phyloP scores from a whole-genome alignment of 2,888 invertebrate species.

The Hemistola chrysoprasaria region DNA sequence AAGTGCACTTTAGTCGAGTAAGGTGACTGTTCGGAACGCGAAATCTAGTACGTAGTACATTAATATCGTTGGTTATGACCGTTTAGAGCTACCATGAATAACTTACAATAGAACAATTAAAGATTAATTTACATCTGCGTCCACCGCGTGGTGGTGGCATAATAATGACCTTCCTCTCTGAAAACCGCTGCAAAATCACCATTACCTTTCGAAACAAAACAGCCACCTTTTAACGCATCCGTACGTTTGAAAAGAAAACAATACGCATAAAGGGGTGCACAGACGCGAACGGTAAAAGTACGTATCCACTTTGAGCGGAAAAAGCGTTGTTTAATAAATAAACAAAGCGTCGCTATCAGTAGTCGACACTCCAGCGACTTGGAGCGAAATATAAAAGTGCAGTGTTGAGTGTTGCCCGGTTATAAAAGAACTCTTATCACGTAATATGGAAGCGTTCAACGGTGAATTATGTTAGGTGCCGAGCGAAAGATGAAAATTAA shows the following conservation, averaged over 20 bases:
- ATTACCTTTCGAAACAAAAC: constrained; percentile 47
- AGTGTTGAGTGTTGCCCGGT: constrained; percentile 51
- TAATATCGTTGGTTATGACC: too few species aligned
- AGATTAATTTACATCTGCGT: constrained; percentile 44
- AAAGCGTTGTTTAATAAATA: constrained; percentile 76
- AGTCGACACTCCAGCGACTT: constrained; percentile 74
- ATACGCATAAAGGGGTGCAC: constrained; percentile 47
- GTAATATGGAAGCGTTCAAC: constrained; percentile 75
- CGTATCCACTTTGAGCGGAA: constrained; percentile 62
- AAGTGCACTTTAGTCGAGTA: too few species aligned
- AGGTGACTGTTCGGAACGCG: too few species aligned
- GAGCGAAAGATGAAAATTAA: constrained; percentile 80
- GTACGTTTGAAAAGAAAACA: constrained; percentile 55
- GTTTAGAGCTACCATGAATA: constrained; percentile 39
- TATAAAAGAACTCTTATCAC: constrained; percentile 71
- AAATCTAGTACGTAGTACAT: too few species aligned
- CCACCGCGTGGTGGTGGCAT: too few species aligned
- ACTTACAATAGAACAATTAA: constrained; percentile 41
- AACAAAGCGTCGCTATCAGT: constrained; percentile 72
- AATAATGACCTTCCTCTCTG: constrained; percentile 44
- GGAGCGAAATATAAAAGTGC: constrained; percentile 66
- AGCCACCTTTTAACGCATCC: constrained; percentile 54
- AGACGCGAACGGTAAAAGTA: constrained; percentile 44
- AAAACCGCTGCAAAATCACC: constrained; percentile 25
- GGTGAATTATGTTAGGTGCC: constrained; percentile 77